Conservation (phyloP, 1,140 invertebrate genomes). For the Nymphalis io region DNA sequence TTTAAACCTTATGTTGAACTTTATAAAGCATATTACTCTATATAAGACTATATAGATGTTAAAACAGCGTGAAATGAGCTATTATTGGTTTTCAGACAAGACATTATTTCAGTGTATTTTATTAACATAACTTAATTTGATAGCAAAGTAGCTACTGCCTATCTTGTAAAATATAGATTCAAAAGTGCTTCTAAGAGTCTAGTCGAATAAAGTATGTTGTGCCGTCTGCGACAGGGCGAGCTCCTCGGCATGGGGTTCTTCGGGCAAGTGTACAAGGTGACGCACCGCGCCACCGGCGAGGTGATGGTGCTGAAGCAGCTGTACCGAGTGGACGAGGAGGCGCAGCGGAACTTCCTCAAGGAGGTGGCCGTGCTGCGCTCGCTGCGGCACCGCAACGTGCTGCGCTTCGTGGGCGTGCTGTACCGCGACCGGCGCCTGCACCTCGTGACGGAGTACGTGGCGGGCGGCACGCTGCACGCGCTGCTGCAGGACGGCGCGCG, state of each 20-base stretch:
- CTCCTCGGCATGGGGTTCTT: conserved; percentile 96
- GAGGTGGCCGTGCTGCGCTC: conserved; percentile 95
- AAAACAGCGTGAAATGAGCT: too few species aligned
- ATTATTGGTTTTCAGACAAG: too few species aligned
- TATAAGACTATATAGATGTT: too few species aligned
- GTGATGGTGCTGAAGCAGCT: conserved; percentile 97
- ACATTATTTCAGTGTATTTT: too few species aligned
- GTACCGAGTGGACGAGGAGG: conserved; percentile 95
- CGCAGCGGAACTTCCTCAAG: conserved; percentile 96
- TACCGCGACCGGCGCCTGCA: conserved; percentile 96
- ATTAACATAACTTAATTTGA: too few species aligned
- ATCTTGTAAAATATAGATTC: too few species aligned
- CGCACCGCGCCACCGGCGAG: conserved; percentile 93
- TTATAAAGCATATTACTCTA: too few species aligned
- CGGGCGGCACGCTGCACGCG: conserved; percentile 92
- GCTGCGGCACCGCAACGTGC: conserved; percentile 93
- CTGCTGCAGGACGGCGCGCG: conserved; percentile 81
- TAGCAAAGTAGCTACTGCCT: too few species aligned
- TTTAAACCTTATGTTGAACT: too few species aligned
- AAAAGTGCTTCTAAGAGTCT: too few species aligned
- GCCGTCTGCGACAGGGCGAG: conserved; percentile 88
- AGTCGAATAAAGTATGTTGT: too few species aligned
- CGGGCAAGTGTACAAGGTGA: conserved; percentile 95
- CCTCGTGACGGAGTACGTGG: conserved; percentile 95
- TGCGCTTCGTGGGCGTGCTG: conserved; percentile 95